Base-by-base conservation (phyloP, 2,113 vertebrate genomes). In the Corythoichthys intestinalis region DNA sequence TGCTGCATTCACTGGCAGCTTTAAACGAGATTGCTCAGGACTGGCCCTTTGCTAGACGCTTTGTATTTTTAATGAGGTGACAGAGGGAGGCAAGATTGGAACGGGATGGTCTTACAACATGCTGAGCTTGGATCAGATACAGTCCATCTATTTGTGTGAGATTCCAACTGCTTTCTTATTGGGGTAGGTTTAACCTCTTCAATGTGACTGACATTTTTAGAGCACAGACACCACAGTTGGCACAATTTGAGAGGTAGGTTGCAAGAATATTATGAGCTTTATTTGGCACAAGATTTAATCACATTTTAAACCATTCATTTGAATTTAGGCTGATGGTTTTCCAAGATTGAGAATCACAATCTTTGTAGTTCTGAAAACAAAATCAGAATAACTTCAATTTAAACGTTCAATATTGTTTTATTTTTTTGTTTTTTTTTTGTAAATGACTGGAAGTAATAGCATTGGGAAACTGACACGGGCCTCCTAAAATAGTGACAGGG, bases 11-110 rank as follows among this genome's bases (percentile, higher is more conserved):
- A 90, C 82, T 76, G 80, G 81, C 81, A 77, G 85, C 79, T 90
- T 89, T 87, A 90, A 79, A 80, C 46, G 54, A 85, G 85, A 89
- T 88, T 88, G 85, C 88, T 84, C 76, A 82, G 77, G 84, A 86
- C 87, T 59, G 81, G 79, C 81, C 82, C 82, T 85, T 89, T 85
- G 86, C 86, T 83, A 82, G 66, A 76, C 81, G 80, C 86, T 90
- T 91, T 91, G 88, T 90, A 83, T 89, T 88, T 90, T 89, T 91
- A 89, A 92, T 90, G 89, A 88, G 85, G 85, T 86, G 87, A 88
- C 84, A 85, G 73, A 78, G 78, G 90, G 86, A 87, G 78, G 85
- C 78, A 28, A 84, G 85, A 82, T 88, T 80, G 86, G 85, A 80
- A 78, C 66, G 64, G 88, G 82, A 83, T 77, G 83, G 81, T 74